Evolutionary conservation across 2,113 vertebrate species (phyloP).

Genomic region (Pelobates fuscus): DNA sequence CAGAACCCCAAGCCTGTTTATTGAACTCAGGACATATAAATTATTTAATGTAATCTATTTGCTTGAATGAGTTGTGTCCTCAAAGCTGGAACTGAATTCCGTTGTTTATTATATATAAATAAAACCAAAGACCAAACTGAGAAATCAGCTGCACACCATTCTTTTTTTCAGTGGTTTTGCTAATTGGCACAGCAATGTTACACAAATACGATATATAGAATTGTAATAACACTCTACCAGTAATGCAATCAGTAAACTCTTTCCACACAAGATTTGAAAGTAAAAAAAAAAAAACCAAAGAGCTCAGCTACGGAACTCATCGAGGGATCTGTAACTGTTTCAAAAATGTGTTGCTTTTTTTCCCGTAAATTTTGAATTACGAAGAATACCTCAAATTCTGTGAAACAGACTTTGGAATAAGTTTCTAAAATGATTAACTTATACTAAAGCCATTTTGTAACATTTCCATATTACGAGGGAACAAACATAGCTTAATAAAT

Average conservation of each 20-base stretch:
- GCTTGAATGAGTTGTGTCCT: constrained; percentile 19
- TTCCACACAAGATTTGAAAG: no score
- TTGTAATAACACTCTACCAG: constrained; percentile 4
- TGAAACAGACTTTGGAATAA: neutral
- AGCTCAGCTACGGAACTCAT: neutral
- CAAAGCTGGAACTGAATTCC: neutral
- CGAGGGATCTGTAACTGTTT: neutral
- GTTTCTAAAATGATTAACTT: neutral
- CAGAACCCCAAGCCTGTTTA: constrained; percentile 28
- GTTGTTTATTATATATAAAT: neutral
- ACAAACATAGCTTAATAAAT: no score
- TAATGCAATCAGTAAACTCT: no score
- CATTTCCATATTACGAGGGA: no score
- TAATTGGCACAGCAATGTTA: neutral
- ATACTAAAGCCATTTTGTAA: no score
- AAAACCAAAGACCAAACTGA: neutral
- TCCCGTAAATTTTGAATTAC: neutral
- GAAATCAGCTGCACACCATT: constrained; percentile 17
- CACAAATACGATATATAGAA: constrained; percentile 4
- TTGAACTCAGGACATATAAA: constrained; percentile 33
- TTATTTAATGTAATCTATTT: constrained; percentile 33
- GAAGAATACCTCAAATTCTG: neutral
- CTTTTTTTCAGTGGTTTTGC: neutral
- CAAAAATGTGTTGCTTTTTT: neutral
- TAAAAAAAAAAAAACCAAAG: no score